These are phyloP conservation scores for Solenopsis invicta DNA, from an alignment of 1,140 invertebrate genomes.

Conservation along the genomic window DNA sequence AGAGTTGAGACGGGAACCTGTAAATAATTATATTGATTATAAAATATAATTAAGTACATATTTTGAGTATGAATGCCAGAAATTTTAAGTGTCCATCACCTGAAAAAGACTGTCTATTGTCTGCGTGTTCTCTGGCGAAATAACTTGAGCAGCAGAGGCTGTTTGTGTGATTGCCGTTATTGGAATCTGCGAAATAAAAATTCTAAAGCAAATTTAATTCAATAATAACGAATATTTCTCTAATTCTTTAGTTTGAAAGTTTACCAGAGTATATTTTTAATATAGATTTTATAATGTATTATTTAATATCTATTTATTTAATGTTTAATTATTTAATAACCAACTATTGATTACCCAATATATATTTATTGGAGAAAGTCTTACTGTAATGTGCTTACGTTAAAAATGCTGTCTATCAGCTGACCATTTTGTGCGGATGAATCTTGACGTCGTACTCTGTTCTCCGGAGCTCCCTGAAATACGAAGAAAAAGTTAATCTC, in stretches of 20 bases:
- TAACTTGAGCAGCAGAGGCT: conserved; percentile 75
- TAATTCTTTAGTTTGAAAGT: not conserved
- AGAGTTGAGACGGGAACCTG: conserved; percentile 82
- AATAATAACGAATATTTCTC: not conserved
- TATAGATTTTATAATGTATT: conserved; percentile 2
- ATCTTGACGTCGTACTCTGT: conserved; percentile 42
- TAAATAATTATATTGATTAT: conserved; percentile 34
- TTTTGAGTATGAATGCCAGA: not conserved
- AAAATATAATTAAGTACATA: not conserved
- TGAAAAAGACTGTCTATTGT: conserved; percentile 78
- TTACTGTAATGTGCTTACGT: conserved; percentile 76
- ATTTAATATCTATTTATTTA: too few species aligned
- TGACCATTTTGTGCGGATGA: conserved; percentile 26
- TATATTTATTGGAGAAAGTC: not conserved
- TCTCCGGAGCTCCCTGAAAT: conserved; percentile 35
- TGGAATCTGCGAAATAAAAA: conserved; percentile 77
- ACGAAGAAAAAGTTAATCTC: not conserved
- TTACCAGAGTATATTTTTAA: not conserved
- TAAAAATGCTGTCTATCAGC: conserved; percentile 80
- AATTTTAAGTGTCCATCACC: conserved; percentile 68
- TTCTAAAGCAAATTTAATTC: not conserved
- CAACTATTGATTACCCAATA: not conserved
- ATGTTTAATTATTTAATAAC: conserved; percentile 6
- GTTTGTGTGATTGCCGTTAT: conserved; percentile 81
- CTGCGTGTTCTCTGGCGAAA: conserved; percentile 77